Conservation (phyloP, 2,888 invertebrate species). For the Stenodera caucasica region DNA sequence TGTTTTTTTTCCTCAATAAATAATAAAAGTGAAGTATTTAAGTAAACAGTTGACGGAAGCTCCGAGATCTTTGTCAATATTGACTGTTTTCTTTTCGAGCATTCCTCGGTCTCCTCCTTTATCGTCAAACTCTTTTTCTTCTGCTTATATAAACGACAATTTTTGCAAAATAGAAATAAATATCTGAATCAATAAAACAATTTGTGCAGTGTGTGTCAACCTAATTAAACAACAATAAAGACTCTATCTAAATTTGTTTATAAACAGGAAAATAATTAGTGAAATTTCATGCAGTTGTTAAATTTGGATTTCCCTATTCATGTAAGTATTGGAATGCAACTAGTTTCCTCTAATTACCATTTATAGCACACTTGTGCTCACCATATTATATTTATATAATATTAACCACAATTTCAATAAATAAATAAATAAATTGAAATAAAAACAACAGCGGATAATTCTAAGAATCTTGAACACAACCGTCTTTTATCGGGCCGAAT, state of each 20-base stretch:
- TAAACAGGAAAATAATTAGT: constrained; percentile 18
- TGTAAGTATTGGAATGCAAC: constrained; percentile 28
- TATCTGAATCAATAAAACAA: no score
- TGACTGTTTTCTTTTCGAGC: constrained; percentile 21
- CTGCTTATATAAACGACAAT: no score
- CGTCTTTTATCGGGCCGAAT: background rate
- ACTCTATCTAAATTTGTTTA: background rate
- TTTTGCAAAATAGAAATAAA: no score
- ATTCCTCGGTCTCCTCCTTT: constrained; percentile 8
- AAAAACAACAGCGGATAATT: no score
- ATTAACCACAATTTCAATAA: background rate
- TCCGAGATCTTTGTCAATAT: constrained; percentile 44
- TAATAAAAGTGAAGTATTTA: constrained; percentile 40
- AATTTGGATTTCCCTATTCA: constrained; percentile 28
- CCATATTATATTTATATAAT: background rate
- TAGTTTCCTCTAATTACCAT: constrained; percentile 26
- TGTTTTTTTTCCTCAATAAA: constrained; percentile 37
- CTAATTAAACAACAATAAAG: background rate
- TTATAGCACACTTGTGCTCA: constrained; percentile 8
- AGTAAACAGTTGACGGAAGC: constrained; percentile 40
- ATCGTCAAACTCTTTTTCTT: constrained; percentile 5
- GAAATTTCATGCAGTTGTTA: constrained; percentile 28
- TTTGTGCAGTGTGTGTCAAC: background rate
- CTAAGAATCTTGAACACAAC: no score
- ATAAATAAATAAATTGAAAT: no score